Base-by-base conservation (phyloP, 2,113 vertebrate species). In the Nicator chloris region DNA sequence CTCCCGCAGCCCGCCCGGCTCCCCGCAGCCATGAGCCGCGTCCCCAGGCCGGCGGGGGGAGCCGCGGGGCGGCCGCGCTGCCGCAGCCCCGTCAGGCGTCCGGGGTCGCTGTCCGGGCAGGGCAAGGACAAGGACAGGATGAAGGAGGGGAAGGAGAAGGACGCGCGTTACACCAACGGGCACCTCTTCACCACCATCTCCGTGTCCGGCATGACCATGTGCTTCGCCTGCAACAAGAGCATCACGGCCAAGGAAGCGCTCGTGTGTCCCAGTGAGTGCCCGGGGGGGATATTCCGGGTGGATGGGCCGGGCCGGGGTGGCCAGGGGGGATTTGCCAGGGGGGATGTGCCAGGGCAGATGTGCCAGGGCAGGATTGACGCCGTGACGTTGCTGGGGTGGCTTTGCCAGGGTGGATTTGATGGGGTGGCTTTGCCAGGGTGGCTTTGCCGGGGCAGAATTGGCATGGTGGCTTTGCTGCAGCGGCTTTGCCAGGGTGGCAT, bases 211-310 rank as follows among this genome's bases (percentile, higher is more conserved):
- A 99, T 98, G 94, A 99, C 99, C 11, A 98, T 99, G 89, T 99
- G 99, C 95, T 99, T 98, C 9, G 98, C 99, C 92, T 99, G 99
- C 89, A 99, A 98, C 97, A 98, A 99, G 95, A 99, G 99, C 98
- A 99, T 99, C 98, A 99, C 99, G 0, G 99, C 99, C 90, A 99
- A 99, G 97, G 99, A 99, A 69, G 99, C 99, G 0, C 98, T 99
- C 27, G 98, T 98, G 97, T 99, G 99, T 76, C 99, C 99, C 44
- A 99, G 99, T 99, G 96, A 98, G 98, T 98, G 20, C 76, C 22
- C 3, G 8, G 23, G 73, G 16, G 56, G 23, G 44, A 13, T 2
- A 4, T 18, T 7, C n/a, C 15, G 4, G 57, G 28, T 5, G 35
- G 16, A 3, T 31, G 27, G 97, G 21, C 76, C 13, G 2, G 10